Evolutionary conservation across 1,140 invertebrate species (phyloP), one percentile per base, ranked within the genome.

Genomic region (Sinonovacula constricta): DNA sequence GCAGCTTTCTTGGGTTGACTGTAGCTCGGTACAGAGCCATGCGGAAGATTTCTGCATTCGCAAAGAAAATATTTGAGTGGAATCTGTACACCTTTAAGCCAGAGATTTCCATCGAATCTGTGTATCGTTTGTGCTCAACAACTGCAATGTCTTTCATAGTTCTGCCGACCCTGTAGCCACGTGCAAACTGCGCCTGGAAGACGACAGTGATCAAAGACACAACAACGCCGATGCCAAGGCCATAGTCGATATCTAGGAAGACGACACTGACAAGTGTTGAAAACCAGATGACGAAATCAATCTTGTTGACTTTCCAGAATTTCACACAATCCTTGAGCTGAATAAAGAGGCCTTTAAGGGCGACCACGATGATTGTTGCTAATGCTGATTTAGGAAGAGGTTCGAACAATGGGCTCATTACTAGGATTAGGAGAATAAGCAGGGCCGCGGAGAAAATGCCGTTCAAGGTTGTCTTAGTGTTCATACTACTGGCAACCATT

Each of bases 401-500:
- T 53, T 84, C 63, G 68, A 92, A 90, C 24, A 91, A 74, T 7
- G 88, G 84, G 26, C 87, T 89, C 69, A 93, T 89, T 54, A 91
- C 90, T 30, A 92, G 83, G 51, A 93, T 89, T 26, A 93, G 89
- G 3, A 92, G 80, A 5, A 93, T 81, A 36, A 93, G 83, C 26
- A 93, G 83, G 3, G 88, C 78, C n/a, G 91, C 81, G 14, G 91
- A 89, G 33, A 93, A 83, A 31, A 93, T 36, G 0, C 87, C 87
- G 54, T 71, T 75, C n/a, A 89, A 26, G 1, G 84, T 87, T 45
- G 88, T 84, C 57, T 84, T 87, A 10, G 85, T 83, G 66, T 86
- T 86, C 86, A 87, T 89, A 30, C 70, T 71, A 30, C 82, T 84
- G 28, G 85, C 83, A 18, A 89, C 83, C 88, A 97, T 97, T 36